A percentile compares a stretch with the other conserved stretches of the same genome.
Evolutionary conservation across 1,140 invertebrate species (phyloP).

Genomic region (Drosophila pruinosa): DNA sequence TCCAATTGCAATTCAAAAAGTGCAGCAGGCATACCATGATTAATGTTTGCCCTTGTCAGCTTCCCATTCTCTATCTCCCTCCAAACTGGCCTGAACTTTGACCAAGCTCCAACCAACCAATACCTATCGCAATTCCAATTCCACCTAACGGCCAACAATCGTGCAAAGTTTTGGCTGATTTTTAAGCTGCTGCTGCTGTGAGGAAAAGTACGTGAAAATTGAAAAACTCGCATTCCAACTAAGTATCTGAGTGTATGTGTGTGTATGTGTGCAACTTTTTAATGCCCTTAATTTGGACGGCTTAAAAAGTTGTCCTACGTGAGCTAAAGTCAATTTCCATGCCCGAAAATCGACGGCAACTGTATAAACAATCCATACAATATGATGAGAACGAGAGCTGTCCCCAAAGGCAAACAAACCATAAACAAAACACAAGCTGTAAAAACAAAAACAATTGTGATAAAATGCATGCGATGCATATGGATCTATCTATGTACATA

Average conservation of each 20-base stretch:
- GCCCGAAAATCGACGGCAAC: slow-evolving; percentile 31
- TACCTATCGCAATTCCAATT: neutral
- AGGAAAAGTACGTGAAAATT: slow-evolving; percentile 48
- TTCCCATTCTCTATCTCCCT: neutral
- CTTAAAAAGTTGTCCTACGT: slow-evolving; percentile 54
- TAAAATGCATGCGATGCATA: slow-evolving; percentile 13
- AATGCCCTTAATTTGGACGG: slow-evolving; percentile 53
- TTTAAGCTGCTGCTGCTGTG: slow-evolving; percentile 37
- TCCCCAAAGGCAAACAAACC: slow-evolving; percentile 37
- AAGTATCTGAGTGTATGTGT: slow-evolving; percentile 22
- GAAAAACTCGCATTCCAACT: slow-evolving; percentile 48
- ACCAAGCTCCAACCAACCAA: neutral
- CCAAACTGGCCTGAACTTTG: slow-evolving; percentile 27
- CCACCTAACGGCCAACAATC: slow-evolving; percentile 45
- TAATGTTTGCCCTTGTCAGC: slow-evolving; percentile 32
- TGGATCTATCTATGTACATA: neutral
- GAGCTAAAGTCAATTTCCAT: slow-evolving; percentile 47
- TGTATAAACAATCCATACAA: slow-evolving; percentile 46
- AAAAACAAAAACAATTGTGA: slow-evolving; percentile 32
- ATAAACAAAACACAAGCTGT: slow-evolving; percentile 40
- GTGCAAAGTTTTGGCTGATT: slow-evolving; percentile 46
- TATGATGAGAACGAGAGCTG: slow-evolving; percentile 25
- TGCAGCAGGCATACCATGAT: slow-evolving; percentile 48
- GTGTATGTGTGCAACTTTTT: slow-evolving; percentile 41
- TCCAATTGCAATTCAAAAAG: slow-evolving; percentile 55